Evolutionary conservation across 2,113 vertebrate species (phyloP).

Genomic region (Gymnobelideus leadbeateri): DNA sequence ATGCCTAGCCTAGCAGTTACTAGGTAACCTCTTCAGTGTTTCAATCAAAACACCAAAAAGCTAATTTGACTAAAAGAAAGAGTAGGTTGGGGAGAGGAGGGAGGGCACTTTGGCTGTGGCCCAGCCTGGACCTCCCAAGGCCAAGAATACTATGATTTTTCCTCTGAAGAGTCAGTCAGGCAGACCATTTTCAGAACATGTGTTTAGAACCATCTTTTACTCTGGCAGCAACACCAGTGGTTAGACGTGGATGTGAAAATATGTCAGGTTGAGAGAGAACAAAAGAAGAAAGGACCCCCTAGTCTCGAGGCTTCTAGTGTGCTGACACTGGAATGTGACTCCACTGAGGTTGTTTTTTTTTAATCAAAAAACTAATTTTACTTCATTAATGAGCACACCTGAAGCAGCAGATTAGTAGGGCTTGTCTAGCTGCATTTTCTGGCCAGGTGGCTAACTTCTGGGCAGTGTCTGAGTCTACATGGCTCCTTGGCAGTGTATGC

Average conservation of each 20-base stretch:
- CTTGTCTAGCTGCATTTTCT: not conserved
- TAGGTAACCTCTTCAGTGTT: not conserved
- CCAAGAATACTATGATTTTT: not conserved
- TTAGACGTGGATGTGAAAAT: conserved; percentile 40
- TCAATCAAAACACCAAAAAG: not conserved
- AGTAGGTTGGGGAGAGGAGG: not conserved
- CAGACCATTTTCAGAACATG: not conserved
- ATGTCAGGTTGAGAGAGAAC: conserved; percentile 60
- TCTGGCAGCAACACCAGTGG: conserved; percentile 6
- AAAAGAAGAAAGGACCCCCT: conserved; percentile 45
- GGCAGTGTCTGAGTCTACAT: not conserved
- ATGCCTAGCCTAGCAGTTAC: not conserved
- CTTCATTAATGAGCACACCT: not conserved
- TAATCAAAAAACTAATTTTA: not conserved
- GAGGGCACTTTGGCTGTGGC: rapidly evolving
- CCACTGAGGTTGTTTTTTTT: not conserved
- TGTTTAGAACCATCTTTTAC: not conserved
- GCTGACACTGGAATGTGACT: not conserved
- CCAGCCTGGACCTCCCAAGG: conserved; percentile 26
- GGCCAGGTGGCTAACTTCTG: not conserved
- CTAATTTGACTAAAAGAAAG: not conserved
- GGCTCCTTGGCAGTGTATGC: not conserved
- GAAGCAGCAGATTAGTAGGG: not conserved
- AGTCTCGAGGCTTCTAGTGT: not conserved
- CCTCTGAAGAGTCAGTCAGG: not conserved